Evolutionary conservation across 2,113 vertebrate species (phyloP).

Genomic region (Paratilapia polleni): DNA sequence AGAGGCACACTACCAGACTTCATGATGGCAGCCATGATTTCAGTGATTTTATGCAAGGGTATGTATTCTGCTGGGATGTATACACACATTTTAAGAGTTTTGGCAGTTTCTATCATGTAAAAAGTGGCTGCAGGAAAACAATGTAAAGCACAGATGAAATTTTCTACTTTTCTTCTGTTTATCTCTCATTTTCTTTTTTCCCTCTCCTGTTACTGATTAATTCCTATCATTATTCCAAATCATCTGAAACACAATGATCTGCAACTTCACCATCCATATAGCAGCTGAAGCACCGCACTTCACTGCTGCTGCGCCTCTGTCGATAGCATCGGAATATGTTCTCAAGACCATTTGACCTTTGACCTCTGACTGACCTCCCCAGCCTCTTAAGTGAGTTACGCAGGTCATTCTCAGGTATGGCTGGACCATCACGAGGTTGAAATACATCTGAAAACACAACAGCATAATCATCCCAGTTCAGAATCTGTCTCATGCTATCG

Average conservation of each 20-base stretch:
- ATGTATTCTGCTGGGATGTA: not conserved
- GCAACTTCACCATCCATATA: rapidly evolving
- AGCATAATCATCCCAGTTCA: rapidly evolving
- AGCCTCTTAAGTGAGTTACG: rapidly evolving
- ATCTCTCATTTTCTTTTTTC: not conserved
- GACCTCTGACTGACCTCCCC: rapidly evolving
- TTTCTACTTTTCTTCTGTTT: not conserved
- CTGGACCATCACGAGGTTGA: rapidly evolving
- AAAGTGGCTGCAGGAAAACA: no score
- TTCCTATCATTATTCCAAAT: not conserved
- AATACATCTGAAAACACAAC: conserved; percentile 20
- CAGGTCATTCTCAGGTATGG: rapidly evolving
- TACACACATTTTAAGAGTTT: not conserved
- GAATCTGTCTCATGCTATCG: rapidly evolving
- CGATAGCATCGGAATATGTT: not conserved
- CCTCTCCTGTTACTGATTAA: not conserved
- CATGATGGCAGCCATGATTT: not conserved
- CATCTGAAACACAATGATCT: rapidly evolving
- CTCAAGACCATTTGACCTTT: not conserved
- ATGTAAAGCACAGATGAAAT: no score
- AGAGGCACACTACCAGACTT: not conserved
- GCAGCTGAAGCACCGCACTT: not conserved
- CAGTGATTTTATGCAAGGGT: no score
- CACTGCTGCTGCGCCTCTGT: no score
- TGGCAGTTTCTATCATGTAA: not conserved